Evolutionary conservation across 2,888 invertebrate genomes (phyloP), one percentile per base, ranked within the genome.

Genomic region (Sesia bembeciformis): DNA sequence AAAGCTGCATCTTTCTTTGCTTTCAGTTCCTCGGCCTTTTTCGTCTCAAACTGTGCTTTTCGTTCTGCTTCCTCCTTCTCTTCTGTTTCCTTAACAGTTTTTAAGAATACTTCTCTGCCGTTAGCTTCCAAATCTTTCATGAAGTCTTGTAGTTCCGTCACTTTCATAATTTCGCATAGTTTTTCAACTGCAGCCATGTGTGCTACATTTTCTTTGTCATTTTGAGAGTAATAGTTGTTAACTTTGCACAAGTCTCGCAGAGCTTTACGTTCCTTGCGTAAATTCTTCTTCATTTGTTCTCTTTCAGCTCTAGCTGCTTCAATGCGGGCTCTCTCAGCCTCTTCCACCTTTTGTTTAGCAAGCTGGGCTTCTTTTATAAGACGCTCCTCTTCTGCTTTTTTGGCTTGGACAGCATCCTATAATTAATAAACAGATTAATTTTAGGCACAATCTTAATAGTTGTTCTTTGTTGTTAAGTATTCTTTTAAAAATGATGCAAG

Each of bases 181-280:
- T 95, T 95, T 74, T 99, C 98, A 3, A 97, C 92, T n/a, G 95
- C 95, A 49, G 96, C 94, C 95, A 98, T 96, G 71, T 97, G 93
- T 52, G 92, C 87, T 3, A 98, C 91, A 57, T 91, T 91, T 76
- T 96, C 95, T 39, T 93, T 91, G 8, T 94, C 93, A 68, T 91
- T 92, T 70, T 53, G 89, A 4, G 93, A 85, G 78, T 94, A 98
- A 75, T 97, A 98, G 77, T 96, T 93, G 64, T 94, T 93, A 4
- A 93, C 91, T 89, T 96, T 96, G 70, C 95, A 95, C 49, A 93
- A 77, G 70, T 96, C 96, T 52, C 97, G 82, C 4, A 97, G 84
- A 0, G 91, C 81, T 80, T 98, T 98, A 7, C 95, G 91, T 77
- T 98, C 97, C 71, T 96, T 97, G 64, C 97, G 96, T 42, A 98